Conservation (phyloP, 2,797 vertebrate genomes). For the Coendou prehensilis region DNA sequence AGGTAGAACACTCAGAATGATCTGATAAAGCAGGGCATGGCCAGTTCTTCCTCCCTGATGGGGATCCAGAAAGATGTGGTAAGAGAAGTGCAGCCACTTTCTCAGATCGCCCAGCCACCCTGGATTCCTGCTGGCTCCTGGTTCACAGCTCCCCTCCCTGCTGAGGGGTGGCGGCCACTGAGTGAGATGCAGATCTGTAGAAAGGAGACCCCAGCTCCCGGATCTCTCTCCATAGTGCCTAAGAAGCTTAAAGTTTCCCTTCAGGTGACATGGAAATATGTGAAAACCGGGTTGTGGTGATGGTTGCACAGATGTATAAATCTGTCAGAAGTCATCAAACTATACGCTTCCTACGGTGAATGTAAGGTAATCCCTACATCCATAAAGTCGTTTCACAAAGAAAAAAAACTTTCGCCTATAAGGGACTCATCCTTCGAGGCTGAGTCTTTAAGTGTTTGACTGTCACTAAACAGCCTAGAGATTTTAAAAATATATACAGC, state of each 20-base stretch:
- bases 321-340: neutral
- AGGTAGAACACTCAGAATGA: neutral
- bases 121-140: neutral
- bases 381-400: neutral
- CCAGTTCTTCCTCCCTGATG: neutral
- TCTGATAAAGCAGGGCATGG: neutral
- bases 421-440: conserved; percentile 25
- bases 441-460: neutral
- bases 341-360: neutral
- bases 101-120: neutral
- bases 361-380: neutral
- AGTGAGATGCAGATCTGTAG: neutral
- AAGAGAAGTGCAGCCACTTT: neutral
- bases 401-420: neutral
- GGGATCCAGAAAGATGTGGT: neutral
- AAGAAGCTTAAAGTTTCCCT: neutral
- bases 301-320: neutral
- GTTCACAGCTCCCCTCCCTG: neutral
- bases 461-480: neutral
- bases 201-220: neutral
- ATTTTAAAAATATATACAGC: neutral
- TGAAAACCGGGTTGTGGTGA: neutral
- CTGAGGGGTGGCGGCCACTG: neutral
- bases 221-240: neutral
- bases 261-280: neutral